Percentiles rank a stretch among this genome's conserved stretches.
Evolutionary conservation across 2,888 invertebrate species (phyloP).

Genomic region (Brassicogethes aeneus): DNA sequence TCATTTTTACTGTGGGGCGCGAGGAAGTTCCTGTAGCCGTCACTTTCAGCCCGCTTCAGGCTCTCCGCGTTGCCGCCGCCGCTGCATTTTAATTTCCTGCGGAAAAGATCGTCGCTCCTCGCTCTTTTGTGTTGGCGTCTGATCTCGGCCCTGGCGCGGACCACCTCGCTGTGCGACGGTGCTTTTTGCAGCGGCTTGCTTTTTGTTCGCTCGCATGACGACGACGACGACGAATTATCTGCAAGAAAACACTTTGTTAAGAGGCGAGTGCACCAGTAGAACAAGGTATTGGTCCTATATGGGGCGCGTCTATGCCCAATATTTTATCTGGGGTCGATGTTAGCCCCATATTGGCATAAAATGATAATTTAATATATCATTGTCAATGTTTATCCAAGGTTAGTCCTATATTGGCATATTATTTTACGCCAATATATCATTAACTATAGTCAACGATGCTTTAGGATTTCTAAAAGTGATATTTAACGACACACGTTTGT

Average conservation of each 20-base stretch:
- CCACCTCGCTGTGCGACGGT: neutral
- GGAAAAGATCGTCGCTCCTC: constrained; percentile 30
- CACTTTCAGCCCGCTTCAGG: constrained; percentile 28
- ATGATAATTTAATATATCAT: too few relatives aligned
- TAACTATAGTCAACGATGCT: too few relatives aligned
- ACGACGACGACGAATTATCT: constrained; percentile 2
- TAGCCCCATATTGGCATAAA: too few relatives aligned
- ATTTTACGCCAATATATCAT: too few relatives aligned
- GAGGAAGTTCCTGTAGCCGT: constrained; percentile 32
- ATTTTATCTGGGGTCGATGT: too few relatives aligned
- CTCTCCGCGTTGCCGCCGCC: constrained; percentile 30
- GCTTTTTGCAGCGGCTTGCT: constrained; percentile 6
- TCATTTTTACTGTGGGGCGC: constrained; percentile 13
- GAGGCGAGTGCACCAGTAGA: neutral
- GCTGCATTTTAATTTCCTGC: constrained; percentile 26
- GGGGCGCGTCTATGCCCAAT: too few relatives aligned
- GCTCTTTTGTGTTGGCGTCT: constrained; percentile 20
- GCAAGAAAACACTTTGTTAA: neutral
- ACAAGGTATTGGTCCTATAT: too few relatives aligned
- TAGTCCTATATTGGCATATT: too few relatives aligned
- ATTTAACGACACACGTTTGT: too few relatives aligned
- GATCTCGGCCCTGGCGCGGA: neutral
- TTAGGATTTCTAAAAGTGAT: too few relatives aligned
- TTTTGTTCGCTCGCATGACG: constrained; percentile 2
- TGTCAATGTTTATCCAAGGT: too few relatives aligned